Evolutionary conservation across 2,888 invertebrate species (phyloP), one percentile per base, ranked within the genome.

Genomic region (Drosophila recens): DNA sequence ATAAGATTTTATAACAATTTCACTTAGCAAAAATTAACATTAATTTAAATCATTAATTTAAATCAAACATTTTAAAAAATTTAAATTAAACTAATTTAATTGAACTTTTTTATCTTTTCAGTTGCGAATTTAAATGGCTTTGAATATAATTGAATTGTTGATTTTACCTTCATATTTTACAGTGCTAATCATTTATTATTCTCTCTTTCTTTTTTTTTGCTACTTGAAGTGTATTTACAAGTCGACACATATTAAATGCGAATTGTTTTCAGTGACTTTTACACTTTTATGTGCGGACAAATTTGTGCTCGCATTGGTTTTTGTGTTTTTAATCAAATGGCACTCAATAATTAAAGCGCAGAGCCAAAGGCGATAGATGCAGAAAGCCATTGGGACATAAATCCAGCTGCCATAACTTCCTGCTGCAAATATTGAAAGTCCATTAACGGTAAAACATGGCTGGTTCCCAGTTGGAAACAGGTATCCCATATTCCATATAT

Each of bases 351-450:
- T 84, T 84, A 75, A 84, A 79, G 69, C 72, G 75, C 52, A 54
- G 34, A 49, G 63, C 63, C 49, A 51, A 46, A 43, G 64, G 40
- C 66, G 46, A 67, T 64, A 75, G 66, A 66, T 70, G 59, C 51
- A 63, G 63, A 30, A 66, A 62, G 34, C 77, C 63, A 58, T 45
- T 36, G 68, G 73, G 72, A 75, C 84, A 82, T 89, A 85, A 85
- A 85, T 85, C 82, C 76, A 72, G 68, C 85, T 87, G 89, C 74
- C 84, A 85, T 89, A 89, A 85, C 84, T 85, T 86, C 80, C 86
- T 87, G 76, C 76, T 65, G 73, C 67, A 81, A 76, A 84, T 89
- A 85, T 85, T 71, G 88, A 84, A 84, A 89, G 85, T 85, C 88
- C 89, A 89, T 84, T 84, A 84, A 84, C 88, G 86, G 84, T 84